Evolutionary conservation across 1,140 invertebrate genomes (phyloP), one percentile per base, ranked within the genome.

Genomic region (Apocrypta bakeri): DNA sequence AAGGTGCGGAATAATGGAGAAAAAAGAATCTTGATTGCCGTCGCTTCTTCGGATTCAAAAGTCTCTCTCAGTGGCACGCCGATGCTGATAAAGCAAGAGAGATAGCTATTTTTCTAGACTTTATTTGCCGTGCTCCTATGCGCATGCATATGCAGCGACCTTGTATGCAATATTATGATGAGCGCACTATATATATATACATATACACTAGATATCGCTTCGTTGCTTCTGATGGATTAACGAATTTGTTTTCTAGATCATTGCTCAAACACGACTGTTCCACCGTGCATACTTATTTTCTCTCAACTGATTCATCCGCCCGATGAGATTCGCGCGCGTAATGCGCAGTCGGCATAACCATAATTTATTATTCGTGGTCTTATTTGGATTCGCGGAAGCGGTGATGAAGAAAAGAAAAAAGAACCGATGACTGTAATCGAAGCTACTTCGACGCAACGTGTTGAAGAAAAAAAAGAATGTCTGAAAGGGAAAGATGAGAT

Each of bases 401-500:
- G 12, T 14, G 48, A 2, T 4, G 48, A 3, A 17, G 21, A 17
- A 21, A 56, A 56, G 21, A 56, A 69, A 2, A 42, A 40, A 25
- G 3, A 37, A 7, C 21, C 17, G n/a, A 56, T 56, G 17, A 56
- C 48, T 56, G 48, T 56, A 56, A 56, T 56, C 48, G 48, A 56
- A 56, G 48, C 48, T n/a, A 56, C 48, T 56, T 56, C 2, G 48
- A n/a, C 48, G 48, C 37, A 14, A 42, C 25, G 71, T 40, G 33
- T 12, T 37, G 8, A 68, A 42, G 63, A 17, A 12, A 68, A 64
- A 33, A 64, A 33, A 2, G 4, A 14, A 2, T 0, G 40, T 2
- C 31, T 33, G 31, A 64, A 24, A 12, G n/a, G 11, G 56, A 27
- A 63, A 61, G 63, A 76, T 64, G 56, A 76, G 74, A 63, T 48